Conservation (phyloP, 2,113 vertebrate species). For the Xenopus laevis region DNA sequence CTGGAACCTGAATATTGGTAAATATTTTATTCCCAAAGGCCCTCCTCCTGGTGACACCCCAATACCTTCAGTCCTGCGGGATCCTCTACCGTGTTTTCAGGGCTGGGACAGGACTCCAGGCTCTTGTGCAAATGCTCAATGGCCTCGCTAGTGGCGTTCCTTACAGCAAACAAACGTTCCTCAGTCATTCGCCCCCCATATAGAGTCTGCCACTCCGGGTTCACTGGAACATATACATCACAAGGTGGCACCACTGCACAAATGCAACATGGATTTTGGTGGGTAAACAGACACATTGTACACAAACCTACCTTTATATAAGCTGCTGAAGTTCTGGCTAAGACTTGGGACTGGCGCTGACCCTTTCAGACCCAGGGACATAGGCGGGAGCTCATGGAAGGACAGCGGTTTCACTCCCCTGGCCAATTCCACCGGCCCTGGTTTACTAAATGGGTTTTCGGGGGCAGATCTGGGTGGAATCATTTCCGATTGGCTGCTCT, state of each 20-base stretch:
- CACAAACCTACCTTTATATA: conserved; percentile 63
- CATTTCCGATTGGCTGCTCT: neutral
- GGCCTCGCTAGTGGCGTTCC: conserved; percentile 72
- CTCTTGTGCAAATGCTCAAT: conserved; percentile 84
- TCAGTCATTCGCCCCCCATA: conserved; percentile 72
- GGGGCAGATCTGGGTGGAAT: neutral
- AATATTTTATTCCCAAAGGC: no score
- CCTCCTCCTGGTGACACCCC: no score
- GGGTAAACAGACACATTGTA: neutral
- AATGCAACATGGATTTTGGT: neutral
- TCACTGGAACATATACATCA: conserved; percentile 41
- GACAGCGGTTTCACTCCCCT: conserved; percentile 42
- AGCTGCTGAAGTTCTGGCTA: conserved; percentile 53
- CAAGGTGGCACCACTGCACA: neutral
- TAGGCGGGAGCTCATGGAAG: conserved; percentile 39
- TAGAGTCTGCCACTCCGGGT: conserved; percentile 54
- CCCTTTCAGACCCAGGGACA: conserved; percentile 50
- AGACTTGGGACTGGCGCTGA: conserved; percentile 23
- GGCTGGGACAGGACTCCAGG: conserved; percentile 75
- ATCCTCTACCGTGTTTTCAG: conserved; percentile 66
- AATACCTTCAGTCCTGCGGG: conserved; percentile 75
- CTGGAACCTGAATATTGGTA: no score
- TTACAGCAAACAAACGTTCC: conserved; percentile 62
- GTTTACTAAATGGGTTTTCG: conserved; percentile 50
- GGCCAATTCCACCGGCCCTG: conserved; percentile 48